Evolutionary conservation across 2,888 invertebrate genomes (phyloP).

Genomic region (Erebia aethiops): DNA sequence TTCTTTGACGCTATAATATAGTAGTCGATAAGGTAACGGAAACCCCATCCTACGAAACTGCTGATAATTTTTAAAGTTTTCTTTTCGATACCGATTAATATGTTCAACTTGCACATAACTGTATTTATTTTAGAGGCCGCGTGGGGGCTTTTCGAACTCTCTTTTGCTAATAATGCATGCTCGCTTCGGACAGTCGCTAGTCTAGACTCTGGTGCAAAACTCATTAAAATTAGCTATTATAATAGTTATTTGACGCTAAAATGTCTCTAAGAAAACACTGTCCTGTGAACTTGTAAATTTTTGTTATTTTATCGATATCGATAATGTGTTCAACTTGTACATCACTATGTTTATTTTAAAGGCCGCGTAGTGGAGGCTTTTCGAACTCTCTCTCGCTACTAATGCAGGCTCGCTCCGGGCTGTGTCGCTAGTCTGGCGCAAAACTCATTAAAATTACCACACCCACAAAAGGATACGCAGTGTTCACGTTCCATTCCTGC

Average conservation of each 20-base stretch:
- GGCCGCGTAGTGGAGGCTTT: conserved; percentile 50
- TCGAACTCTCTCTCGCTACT: conserved; percentile 63
- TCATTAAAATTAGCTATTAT: conserved; percentile 83
- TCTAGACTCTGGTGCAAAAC: conserved; percentile 75
- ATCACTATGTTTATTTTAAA: conserved; percentile 48
- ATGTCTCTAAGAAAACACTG: too few relatives aligned
- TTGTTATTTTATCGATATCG: too few relatives aligned
- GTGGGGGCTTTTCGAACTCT: conserved; percentile 57
- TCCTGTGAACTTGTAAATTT: too few relatives aligned
- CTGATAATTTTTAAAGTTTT: too few relatives aligned
- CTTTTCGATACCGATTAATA: not conserved
- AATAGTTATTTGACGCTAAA: too few relatives aligned
- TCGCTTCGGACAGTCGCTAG: conserved; percentile 64
- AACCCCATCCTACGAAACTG: too few relatives aligned
- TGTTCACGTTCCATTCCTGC: conserved; percentile 37
- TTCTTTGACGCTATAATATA: too few relatives aligned
- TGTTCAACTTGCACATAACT: conserved; percentile 45
- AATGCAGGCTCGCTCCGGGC: conserved; percentile 65
- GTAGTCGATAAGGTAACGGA: too few relatives aligned
- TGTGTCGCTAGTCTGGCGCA: conserved; percentile 65
- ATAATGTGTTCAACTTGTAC: conserved; percentile 24
- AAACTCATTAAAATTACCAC: conserved; percentile 81
- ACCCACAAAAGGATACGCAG: conserved; percentile 46
- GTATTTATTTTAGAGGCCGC: conserved; percentile 46
- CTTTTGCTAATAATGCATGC: conserved; percentile 62